Evolutionary conservation across 2,113 vertebrate genomes (phyloP).

Genomic region (Takifugu flavidus): DNA sequence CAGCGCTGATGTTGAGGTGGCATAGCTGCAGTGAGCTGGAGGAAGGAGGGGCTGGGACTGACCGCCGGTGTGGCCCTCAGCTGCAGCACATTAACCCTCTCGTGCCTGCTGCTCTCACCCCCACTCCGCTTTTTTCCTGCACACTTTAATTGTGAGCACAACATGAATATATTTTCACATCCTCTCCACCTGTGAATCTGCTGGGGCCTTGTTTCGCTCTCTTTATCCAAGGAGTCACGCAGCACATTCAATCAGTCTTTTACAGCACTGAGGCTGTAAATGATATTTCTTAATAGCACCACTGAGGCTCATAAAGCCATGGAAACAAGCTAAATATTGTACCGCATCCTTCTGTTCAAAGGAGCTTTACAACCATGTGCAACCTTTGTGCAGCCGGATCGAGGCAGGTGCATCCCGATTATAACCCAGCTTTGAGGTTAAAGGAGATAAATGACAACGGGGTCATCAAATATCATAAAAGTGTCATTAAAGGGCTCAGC

Average conservation of each 20-base stretch:
- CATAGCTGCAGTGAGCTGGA: slow-evolving; percentile 47
- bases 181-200: too few species aligned
- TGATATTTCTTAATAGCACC: slow-evolving; percentile 6
- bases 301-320: slow-evolving; percentile 32
- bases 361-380: neutral
- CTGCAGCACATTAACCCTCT: slow-evolving; percentile 58
- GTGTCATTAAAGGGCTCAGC: neutral
- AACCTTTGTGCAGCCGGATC: neutral
- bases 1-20: slow-evolving; percentile 52
- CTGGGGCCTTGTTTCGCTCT: neutral
- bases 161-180: too few species aligned
- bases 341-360: slow-evolving; percentile 4
- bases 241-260: slow-evolving; percentile 16
- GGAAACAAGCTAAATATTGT: slow-evolving; percentile 48
- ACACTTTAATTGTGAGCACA: neutral
- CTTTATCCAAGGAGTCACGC: neutral
- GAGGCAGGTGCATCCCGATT: neutral
- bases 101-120: slow-evolving; percentile 5
- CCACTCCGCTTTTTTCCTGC: neutral
- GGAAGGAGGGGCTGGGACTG: slow-evolving; percentile 43
- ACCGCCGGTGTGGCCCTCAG: slow-evolving; percentile 42
- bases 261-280: slow-evolving; percentile 29
- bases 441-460: slow-evolving; percentile 1
- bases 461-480: neutral
- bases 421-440: neutral